These are phyloP conservation scores for Marronus borbonicus DNA, from an alignment of 2,888 invertebrate species.

Conservation along the genomic window DNA sequence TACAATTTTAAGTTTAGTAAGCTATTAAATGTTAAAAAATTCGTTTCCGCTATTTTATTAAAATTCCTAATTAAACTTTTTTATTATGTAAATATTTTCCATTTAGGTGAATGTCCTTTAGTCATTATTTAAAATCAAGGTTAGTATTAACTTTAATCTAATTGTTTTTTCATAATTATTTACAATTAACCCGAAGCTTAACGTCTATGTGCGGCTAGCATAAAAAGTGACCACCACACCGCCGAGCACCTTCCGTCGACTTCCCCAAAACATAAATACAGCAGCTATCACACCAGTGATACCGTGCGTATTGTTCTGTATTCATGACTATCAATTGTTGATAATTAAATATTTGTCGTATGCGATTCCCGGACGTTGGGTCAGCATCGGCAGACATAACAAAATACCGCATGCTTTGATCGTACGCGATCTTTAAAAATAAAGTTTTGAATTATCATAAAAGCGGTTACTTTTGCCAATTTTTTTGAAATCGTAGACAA, in stretches of 20 bases:
- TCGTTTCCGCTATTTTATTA: no score
- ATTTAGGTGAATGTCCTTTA: no score
- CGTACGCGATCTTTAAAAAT: slow-evolving; percentile 47
- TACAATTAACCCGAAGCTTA: no score
- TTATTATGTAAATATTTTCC: no score
- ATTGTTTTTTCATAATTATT: no score
- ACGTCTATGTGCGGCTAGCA: no score
- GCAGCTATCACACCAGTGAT: not conserved
- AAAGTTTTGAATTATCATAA: slow-evolving; percentile 48
- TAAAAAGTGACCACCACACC: no score
- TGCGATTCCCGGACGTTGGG: slow-evolving; percentile 35
- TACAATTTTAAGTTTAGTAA: no score
- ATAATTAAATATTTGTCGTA: slow-evolving; percentile 25
- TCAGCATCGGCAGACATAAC: slow-evolving; percentile 47
- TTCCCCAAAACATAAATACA: not conserved
- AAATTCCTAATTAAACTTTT: no score
- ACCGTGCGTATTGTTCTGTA: not conserved
- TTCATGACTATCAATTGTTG: slow-evolving; percentile 22
- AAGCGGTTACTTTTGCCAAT: slow-evolving; percentile 44
- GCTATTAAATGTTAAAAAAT: no score
- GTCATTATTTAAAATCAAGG: no score
- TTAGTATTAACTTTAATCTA: no score
- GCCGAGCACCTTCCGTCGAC: not conserved
- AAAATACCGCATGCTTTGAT: slow-evolving; percentile 44
- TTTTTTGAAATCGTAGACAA: slow-evolving; percentile 49